These are phyloP conservation scores for Phenganax marumi DNA, from an alignment of 92 coral and sea anemone species.

Conservation along the genomic window DNA sequence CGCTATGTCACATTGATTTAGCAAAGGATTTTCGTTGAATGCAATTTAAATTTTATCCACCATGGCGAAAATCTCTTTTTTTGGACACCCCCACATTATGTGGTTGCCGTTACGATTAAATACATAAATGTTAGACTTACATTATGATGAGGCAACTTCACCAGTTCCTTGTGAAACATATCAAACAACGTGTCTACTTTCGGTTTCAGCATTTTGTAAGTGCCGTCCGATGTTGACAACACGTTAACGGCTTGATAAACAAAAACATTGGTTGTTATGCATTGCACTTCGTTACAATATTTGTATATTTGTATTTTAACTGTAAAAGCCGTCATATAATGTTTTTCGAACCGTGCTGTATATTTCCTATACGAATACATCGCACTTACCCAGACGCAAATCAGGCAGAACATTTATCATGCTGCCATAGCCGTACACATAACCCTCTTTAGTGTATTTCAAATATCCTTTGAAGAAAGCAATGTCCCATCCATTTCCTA, in stretches of 20 bases:
- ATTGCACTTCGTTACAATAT: not conserved
- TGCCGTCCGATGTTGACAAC: not conserved
- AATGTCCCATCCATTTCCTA: slow-evolving; percentile 91
- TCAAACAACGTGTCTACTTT: not conserved
- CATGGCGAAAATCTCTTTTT: not conserved
- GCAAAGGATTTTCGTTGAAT: too few relatives aligned
- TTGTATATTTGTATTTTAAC: not conserved
- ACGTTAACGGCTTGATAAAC: slow-evolving; percentile 11
- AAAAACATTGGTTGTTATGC: not conserved
- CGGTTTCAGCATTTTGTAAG: not conserved
- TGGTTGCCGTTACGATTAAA: not conserved
- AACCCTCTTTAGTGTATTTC: slow-evolving; percentile 66
- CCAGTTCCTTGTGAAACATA: slow-evolving; percentile 28
- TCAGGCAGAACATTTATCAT: slow-evolving; percentile 67
- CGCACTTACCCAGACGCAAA: slow-evolving; percentile 69
- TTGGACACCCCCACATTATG: not conserved
- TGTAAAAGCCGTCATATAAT: not conserved
- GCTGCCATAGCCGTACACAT: slow-evolving; percentile 64
- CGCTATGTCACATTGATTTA: too few relatives aligned
- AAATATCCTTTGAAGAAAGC: slow-evolving; percentile 63
- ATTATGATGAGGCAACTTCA: slow-evolving; percentile 15
- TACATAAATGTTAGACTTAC: not conserved
- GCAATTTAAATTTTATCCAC: too few relatives aligned
- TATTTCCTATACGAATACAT: not conserved
- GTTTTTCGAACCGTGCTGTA: not conserved